Base-by-base conservation (phyloP, 2,888 invertebrate genomes). In the Hoplodrina ambigua region DNA sequence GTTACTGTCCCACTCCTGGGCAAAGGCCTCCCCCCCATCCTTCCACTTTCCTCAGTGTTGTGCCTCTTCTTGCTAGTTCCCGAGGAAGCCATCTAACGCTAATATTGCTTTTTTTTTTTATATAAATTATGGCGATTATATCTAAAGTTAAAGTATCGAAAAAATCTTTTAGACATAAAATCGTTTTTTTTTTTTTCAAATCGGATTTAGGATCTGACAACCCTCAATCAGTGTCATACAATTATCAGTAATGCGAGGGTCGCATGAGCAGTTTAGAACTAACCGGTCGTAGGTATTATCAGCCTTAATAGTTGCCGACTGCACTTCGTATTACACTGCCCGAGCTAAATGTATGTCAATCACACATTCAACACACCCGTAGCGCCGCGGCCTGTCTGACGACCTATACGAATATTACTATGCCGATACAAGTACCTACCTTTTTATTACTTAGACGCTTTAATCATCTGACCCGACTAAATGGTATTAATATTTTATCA, bases 301-400 rank as follows among this genome's bases (percentile, higher is more conserved):
- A 64, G 49, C 30, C 7, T 15, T 25, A 52, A 37, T 33, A 62
- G 46, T 71, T 19, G 19, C 30, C 49, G 59, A 44, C 30, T 37
- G 50, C 55, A 53, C 63, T 73, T 66, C 19, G 20, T 11, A 54
- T 46, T 37, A 46, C 20, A 20, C 6, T n/a, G 44, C 53, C 41
- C 37, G 10, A 30, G 20, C 50, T 49, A 25, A 62, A 74, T 80
- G 80, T 75, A 60, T 75, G 69, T 64, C 75, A 74, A 55, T 52
- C 25, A 13, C 46, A 41, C 37, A n/a, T n/a, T n/a, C n/a, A 41
- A 17, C 46, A 41, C 37, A 25, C 13, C 30, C 25, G 69, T 15
- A 10, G 19, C 17, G 37, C 19, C 33, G 37, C 13, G 19, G n/a
- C 54, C 10, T 17, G 44, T 2, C 15, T 63, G 7, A 17, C 0